Evolutionary conservation across 2,888 invertebrate species (phyloP), one percentile per base, ranked within the genome.

Genomic region (Volucella zonaria): DNA sequence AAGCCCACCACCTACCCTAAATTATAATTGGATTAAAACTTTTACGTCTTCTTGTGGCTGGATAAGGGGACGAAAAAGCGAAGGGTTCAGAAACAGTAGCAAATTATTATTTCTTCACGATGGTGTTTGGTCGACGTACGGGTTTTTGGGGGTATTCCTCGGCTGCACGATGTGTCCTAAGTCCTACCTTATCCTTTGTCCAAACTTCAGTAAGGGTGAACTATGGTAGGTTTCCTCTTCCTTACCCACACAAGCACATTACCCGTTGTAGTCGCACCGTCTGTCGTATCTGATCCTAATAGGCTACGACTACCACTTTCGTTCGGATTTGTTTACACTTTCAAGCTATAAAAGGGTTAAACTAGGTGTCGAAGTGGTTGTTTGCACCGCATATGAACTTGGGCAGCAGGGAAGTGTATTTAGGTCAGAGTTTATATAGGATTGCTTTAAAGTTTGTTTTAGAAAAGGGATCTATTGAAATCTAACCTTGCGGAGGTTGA

Each of bases 1-100:
- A 68, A 73, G 68, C 76, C 81, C 81, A 77, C 61, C 81, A 85
- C 81, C 76, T 77, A 67, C 43, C 73, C 73, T 51, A 73, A 85
- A 81, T 81, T 81, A 85, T 81, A 85, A 85, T 85, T 85, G 85
- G 85, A 85, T 85, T 85, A 81, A 85, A 85, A 85, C 73, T 76
- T 81, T 62, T 76, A 66, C 68, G 85, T 67, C 67, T 73, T 71
- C 56, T 80, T 56, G 10, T 40, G 14, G 10, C 10, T 42, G 1
- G 54, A 12, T 18, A 10, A 11, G n/a, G 15, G 14, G n/a, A 31
- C 12, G 3, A 31, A 31, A 31, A 6, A 6, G 6, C 6, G 31
- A 31, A 31, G 6, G 6, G 31, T 6, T 6, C 31, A 38, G 58
- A 45, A 31, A 56, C 31, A 15, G 40, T 11, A 67, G 79, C 73